Base-by-base conservation (phyloP, 2,888 invertebrate species). In the Lepeophtheirus nordmannii region DNA sequence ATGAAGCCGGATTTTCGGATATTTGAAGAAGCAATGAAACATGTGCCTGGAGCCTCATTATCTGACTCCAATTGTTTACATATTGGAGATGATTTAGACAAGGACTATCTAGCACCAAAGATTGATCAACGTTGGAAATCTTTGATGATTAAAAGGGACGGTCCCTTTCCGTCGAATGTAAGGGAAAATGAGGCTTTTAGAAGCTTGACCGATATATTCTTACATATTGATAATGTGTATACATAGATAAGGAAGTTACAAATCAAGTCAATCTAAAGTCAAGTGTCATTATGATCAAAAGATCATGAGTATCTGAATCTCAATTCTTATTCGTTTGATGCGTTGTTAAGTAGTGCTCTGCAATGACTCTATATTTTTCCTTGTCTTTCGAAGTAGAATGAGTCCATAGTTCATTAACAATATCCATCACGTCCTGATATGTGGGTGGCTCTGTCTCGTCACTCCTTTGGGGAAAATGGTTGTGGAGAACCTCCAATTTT, bases 31-130 rank as follows among this genome's bases (percentile, higher is more conserved):
- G 60, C 60, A 30, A 17, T 60, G 23, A 60, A 37, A 38, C 30
- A 37, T 10, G 30, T 30, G 8, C 11, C 17, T 10, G 60, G 30
- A 11, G 10, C 9, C 2, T 12, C 17, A 10, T 11, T 57, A 14
- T 17, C 14, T 10, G 37, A 30, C 2, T 60, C 60, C 9, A 38
- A n/a, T 17, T 30, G 37, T 37, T 38, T 60, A 10, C 60, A 60
- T 22, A 38, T 60, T n/a, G 60, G 60, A 14, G 60, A 60, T 37
- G 60, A 60, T 37, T 30, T 23, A 17, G 37, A 60, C 10, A 60
- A 60, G 39, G 60, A 60, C 38, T 60, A 60, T 30, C 22, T 60
- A 23, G 60, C 53, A 3, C 53, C 8, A 2, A 14, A 17, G 17
- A 14, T 5, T 2, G 53, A 46, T 17, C 53, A 2, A n/a, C 53